A percentile compares a stretch with the other conserved stretches of the same genome.
Conservation (phyloP, 2,113 vertebrate genomes). For the Ciconia maguari region DNA sequence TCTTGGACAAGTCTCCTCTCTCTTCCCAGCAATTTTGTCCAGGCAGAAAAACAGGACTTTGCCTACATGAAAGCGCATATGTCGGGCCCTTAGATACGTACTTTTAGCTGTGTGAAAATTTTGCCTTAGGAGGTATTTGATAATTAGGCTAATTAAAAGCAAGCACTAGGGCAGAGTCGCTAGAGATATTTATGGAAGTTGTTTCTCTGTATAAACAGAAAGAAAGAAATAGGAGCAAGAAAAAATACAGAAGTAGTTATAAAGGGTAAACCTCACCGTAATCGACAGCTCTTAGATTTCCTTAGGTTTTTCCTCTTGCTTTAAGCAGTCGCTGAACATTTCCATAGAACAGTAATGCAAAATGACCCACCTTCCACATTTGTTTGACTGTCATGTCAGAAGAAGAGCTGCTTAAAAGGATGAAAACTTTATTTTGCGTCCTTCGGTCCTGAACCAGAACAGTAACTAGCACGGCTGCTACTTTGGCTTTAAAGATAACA, state of each 20-base stretch:
- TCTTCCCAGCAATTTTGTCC: background rate
- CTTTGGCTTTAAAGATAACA: slow-evolving; percentile 8
- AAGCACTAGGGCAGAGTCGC: background rate
- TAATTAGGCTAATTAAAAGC: slow-evolving; percentile 1
- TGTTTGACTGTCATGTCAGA: background rate
- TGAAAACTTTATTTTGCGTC: background rate
- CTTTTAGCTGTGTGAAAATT: background rate
- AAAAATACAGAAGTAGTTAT: background rate
- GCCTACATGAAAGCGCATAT: background rate
- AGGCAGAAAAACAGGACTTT: background rate
- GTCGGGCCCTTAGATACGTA: background rate
- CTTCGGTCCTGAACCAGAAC: slow-evolving; percentile 15
- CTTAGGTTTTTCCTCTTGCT: background rate
- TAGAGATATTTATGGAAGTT: background rate
- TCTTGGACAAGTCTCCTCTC: background rate
- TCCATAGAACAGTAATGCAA: background rate
- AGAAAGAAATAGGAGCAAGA: background rate
- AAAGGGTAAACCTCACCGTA: background rate
- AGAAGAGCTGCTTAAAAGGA: background rate
- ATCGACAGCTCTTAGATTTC: background rate
- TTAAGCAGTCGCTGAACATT: background rate
- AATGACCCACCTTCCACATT: background rate
- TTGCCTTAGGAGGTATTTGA: background rate
- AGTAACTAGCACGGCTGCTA: background rate
- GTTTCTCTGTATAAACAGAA: background rate